phyloP scores from a whole-genome alignment of 2,888 invertebrate genomes.

The Fissipunctia ypsillon region DNA sequence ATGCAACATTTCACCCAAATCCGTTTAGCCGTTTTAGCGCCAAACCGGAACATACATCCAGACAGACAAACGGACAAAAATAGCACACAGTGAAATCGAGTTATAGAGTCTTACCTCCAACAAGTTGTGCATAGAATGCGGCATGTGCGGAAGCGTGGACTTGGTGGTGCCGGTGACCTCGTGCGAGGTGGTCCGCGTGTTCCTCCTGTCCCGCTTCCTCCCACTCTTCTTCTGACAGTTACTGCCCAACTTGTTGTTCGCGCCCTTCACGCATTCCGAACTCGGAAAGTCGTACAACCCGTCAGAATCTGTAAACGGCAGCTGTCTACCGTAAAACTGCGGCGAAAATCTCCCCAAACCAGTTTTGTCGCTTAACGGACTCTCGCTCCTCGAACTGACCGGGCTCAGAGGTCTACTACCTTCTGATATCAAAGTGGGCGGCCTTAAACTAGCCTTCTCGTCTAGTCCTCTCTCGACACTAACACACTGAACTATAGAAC shows the following conservation, averaged over 20 bases:
- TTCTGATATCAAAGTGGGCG: constrained; percentile 90
- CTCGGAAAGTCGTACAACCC: constrained; percentile 95
- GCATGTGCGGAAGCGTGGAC: constrained; percentile 89
- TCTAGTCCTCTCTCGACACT: constrained; percentile 90
- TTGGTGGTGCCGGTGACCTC: constrained; percentile 88
- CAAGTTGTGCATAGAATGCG: constrained; percentile 90
- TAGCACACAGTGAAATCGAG: neutral
- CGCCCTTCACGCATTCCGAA: constrained; percentile 92
- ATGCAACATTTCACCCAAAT: no score
- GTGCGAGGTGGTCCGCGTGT: constrained; percentile 88
- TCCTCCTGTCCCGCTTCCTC: constrained; percentile 92
- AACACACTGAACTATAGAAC: constrained; percentile 89
- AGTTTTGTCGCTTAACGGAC: constrained; percentile 94
- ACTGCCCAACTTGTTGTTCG: constrained; percentile 85
- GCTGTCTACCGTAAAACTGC: constrained; percentile 92
- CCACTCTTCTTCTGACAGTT: constrained; percentile 91
- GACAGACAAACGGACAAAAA: neutral
- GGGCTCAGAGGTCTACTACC: constrained; percentile 92
- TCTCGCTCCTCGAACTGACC: constrained; percentile 94
- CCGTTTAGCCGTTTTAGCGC: no score
- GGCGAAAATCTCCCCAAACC: constrained; percentile 93
- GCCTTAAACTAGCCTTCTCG: constrained; percentile 83
- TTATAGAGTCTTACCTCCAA: constrained; percentile 88
- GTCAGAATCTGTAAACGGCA: constrained; percentile 95
- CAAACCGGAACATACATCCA: no score